Base-by-base conservation (phyloP, 92 coral and sea anemone species). In the Palythoa caribaeorum region DNA sequence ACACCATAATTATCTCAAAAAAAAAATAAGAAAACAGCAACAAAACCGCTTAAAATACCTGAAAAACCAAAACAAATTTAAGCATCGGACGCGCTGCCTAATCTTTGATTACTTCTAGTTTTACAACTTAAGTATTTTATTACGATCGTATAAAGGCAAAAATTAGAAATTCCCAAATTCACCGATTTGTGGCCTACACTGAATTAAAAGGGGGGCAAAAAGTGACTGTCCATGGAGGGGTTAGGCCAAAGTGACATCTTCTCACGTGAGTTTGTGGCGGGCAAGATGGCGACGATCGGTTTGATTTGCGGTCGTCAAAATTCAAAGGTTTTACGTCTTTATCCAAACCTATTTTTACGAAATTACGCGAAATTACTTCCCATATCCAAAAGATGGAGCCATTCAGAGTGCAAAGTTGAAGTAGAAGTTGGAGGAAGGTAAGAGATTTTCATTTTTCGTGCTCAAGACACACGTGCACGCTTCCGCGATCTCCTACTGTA, bases 341-440 rank as follows among this genome's bases (percentile, higher is more conserved):
- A 50, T 66, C 17, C 86, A 14, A 44, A 48, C 13, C 2, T 71
- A 14, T 66, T 81, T 81, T 48, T 81, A 48, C 47, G 71, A 71
- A 81, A 66, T 11, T 8, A 44, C 48, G 47, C 19, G 44, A 65
- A 65, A 5, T 5, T 81, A 1, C 3, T 20, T 2, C 86, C 50
- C 19, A 81, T 35, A 28, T 60, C 75, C 36, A 50, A 81, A 19
- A 35, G 86, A 13, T 81, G 86, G 86, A 65, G 86, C 86, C 75
- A 81, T 81, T 66, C 86, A 81, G 86, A 81, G 38, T 44, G 76
- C 16, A 81, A 81, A 66, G 75, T 81, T 28, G 86, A 81, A 81
- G 86, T 81, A 65, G 86, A 81, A 35, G 62, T 81, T 47, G 86
- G 86, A 20, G 86, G 86, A 65, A 81, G 75, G 86, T 65, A 57